These are phyloP conservation scores for Ciona savignyi DNA, from an alignment of 23 tunicate genomes.

Conservation along the genomic window DNA sequence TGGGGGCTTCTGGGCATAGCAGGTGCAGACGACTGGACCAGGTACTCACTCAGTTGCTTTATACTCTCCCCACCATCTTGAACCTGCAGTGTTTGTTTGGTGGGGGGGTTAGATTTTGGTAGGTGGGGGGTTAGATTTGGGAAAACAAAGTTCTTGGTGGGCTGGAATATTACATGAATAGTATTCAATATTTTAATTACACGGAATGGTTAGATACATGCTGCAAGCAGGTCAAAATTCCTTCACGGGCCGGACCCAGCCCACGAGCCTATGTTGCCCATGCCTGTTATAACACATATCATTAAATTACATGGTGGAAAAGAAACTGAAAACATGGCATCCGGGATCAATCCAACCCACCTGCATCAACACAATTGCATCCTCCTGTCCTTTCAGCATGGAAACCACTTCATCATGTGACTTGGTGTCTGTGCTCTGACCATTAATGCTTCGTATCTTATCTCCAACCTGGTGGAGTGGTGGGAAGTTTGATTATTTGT, in stretches of 20 bases:
- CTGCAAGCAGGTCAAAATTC: too few species aligned
- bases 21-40: conserved; percentile 28
- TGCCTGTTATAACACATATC: background rate
- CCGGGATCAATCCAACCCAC: background rate
- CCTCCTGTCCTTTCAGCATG: conserved; percentile 72
- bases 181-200: too few species aligned
- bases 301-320: background rate
- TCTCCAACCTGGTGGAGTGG: conserved; percentile 62
- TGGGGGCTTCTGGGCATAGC: conserved; percentile 1
- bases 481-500: too few species aligned
- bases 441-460: conserved; percentile 82
- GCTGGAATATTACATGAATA: too few species aligned
- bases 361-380: conserved; percentile 69
- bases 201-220: too few species aligned
- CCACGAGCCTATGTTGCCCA: too few species aligned
- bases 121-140: too few species aligned
- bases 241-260: too few species aligned
- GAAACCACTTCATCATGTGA: conserved; percentile 93
- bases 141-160: too few species aligned
- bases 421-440: conserved; percentile 61
- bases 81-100: too few species aligned
- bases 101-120: too few species aligned
- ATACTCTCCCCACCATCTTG: conserved; percentile 66
- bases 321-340: background rate
- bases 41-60: conserved; percentile 42